These are phyloP conservation scores for Pterobdella sp. DNA, from an alignment of 2,888 invertebrate genomes.

Conservation along the genomic window DNA sequence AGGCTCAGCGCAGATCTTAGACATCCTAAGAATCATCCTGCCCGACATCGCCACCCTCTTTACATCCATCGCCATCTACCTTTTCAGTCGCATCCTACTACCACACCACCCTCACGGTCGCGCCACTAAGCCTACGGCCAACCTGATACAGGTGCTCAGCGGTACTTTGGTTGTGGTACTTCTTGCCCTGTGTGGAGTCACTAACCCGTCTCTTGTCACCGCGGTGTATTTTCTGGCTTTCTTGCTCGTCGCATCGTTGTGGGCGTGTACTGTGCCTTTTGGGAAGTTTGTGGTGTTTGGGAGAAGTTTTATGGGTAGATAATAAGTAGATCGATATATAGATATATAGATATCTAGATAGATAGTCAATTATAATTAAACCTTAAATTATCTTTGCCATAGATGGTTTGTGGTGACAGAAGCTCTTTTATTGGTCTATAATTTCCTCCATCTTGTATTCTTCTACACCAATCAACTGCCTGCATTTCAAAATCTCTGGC, in stretches of 20 bases:
- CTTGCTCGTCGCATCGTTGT: constrained; percentile 66
- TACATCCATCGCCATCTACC: constrained; percentile 41
- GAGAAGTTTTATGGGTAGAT: too few relatives aligned
- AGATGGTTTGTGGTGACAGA: constrained; percentile 62
- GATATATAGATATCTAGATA: too few relatives aligned
- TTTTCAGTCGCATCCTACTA: constrained; percentile 40
- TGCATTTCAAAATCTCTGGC: constrained; percentile 60
- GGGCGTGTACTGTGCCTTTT: constrained; percentile 67
- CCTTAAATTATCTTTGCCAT: too few relatives aligned
- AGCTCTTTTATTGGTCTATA: constrained; percentile 56
- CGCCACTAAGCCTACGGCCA: not conserved
- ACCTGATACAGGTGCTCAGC: constrained; percentile 33
- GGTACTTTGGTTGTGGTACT: constrained; percentile 42
- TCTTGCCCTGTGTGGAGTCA: constrained; percentile 56
- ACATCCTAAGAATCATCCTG: constrained; percentile 43
- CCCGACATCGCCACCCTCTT: constrained; percentile 45
- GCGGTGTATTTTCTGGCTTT: constrained; percentile 80
- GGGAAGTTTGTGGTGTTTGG: constrained; percentile 50
- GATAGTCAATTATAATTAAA: too few relatives aligned
- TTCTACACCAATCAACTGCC: constrained; percentile 76
- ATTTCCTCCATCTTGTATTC: constrained; percentile 65
- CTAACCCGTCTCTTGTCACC: constrained; percentile 73
- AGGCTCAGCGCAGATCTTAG: constrained; percentile 34
- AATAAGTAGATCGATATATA: too few relatives aligned
- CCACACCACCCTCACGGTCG: not conserved